Conservation (phyloP, 1,140 invertebrate genomes). For the Hypsibius dujardini region DNA sequence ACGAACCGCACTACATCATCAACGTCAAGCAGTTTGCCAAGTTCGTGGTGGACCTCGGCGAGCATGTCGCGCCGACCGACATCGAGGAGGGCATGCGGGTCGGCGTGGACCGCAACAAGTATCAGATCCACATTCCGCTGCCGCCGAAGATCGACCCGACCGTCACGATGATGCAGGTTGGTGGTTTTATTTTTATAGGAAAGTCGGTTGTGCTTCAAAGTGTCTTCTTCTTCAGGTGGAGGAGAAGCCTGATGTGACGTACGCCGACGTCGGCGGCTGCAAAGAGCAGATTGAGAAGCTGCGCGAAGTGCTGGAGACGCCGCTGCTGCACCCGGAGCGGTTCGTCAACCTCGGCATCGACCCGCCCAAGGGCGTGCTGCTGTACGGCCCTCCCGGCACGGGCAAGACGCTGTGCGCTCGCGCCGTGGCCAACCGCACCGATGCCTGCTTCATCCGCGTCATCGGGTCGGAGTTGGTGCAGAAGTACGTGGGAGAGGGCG, state of each 20-base stretch:
- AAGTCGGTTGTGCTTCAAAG: too few relatives aligned
- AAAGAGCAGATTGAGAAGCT: constrained; percentile 99
- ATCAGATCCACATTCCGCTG: constrained; percentile 97
- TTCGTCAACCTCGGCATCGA: constrained; percentile 98
- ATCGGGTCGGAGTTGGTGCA: constrained; percentile 90
- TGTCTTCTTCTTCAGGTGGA: too few relatives aligned
- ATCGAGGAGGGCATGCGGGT: constrained; percentile 99
- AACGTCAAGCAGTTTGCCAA: constrained; percentile 99
- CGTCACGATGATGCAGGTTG: constrained; percentile 99
- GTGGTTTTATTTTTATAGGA: too few relatives aligned
- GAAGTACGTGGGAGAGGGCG: constrained; percentile 98
- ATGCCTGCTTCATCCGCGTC: constrained; percentile 97
- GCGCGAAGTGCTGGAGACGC: constrained; percentile 95
- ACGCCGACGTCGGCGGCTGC: constrained; percentile 96
- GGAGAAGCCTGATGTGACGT: constrained; percentile 98
- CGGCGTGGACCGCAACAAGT: constrained; percentile 97
- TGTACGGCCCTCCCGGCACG: constrained; percentile 96
- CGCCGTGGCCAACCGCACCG: constrained; percentile 91
- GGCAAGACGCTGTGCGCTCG: constrained; percentile 89
- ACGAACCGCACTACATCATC: constrained; percentile 97
- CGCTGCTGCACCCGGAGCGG: constrained; percentile 63
- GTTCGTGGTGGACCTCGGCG: constrained; percentile 96
- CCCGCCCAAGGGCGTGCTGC: constrained; percentile 90
- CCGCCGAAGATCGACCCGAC: constrained; percentile 99
- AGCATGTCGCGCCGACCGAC: constrained; percentile 97